A percentile compares a stretch with the other conserved stretches of the same genome.
phyloP scores from a whole-genome alignment of 2,113 vertebrate genomes.

The Scytalopus superciliaris region DNA sequence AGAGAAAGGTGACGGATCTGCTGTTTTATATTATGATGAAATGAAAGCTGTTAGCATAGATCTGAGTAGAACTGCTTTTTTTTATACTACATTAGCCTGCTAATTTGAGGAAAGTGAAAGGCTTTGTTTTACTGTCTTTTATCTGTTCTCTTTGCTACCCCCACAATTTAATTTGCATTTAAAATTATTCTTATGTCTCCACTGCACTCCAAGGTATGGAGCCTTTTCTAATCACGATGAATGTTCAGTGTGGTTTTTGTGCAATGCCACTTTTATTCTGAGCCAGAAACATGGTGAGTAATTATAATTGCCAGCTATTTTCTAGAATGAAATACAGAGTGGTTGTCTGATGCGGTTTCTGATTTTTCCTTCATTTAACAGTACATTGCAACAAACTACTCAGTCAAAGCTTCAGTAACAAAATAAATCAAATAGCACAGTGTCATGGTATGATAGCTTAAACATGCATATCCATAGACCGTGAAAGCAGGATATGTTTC shows the following conservation, averaged over 20 bases:
- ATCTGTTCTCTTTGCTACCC: slow-evolving; percentile 78
- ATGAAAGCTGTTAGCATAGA: slow-evolving; percentile 71
- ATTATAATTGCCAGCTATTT: slow-evolving; percentile 73
- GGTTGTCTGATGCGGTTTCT: slow-evolving; percentile 43
- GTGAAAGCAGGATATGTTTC: not conserved
- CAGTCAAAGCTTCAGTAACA: slow-evolving; percentile 43
- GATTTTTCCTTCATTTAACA: slow-evolving; percentile 46
- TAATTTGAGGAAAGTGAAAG: slow-evolving; percentile 81
- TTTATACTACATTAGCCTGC: slow-evolving; percentile 74
- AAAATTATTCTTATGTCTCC: slow-evolving; percentile 80
- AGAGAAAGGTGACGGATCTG: slow-evolving; percentile 72
- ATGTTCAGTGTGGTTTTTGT: slow-evolving; percentile 67
- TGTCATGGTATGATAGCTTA: slow-evolving; percentile 27
- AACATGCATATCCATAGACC: not conserved
- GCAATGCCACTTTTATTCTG: slow-evolving; percentile 72
- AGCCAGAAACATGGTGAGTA: slow-evolving; percentile 75
- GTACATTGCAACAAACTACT: slow-evolving; percentile 39
- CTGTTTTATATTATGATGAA: slow-evolving; percentile 75
- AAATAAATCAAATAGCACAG: slow-evolving; percentile 32
- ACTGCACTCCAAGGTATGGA: slow-evolving; percentile 75
- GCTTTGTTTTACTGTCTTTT: slow-evolving; percentile 81
- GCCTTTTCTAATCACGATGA: slow-evolving; percentile 72
- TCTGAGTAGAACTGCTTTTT: slow-evolving; percentile 69
- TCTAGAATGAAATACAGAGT: slow-evolving; percentile 64
- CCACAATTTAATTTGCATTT: slow-evolving; percentile 84